Conservation (phyloP, 2,888 invertebrate species). For the Charanyca ferruginea region DNA sequence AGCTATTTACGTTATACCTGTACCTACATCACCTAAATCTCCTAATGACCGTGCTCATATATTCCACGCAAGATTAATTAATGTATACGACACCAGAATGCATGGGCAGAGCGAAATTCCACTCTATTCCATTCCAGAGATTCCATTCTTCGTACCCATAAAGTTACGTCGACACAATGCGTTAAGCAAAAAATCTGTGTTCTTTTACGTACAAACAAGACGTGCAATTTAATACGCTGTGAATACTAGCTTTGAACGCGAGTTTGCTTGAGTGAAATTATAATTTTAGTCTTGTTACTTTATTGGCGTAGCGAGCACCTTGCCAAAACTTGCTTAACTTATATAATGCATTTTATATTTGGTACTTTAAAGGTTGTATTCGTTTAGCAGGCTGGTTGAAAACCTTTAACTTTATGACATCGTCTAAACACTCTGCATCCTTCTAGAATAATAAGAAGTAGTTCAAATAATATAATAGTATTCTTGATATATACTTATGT, state of each 20-base stretch:
- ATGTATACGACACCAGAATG: slow-evolving; percentile 35
- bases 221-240: slow-evolving; percentile 9
- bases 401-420: too few relatives aligned
- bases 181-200: slow-evolving; percentile 35
- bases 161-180: slow-evolving; percentile 28
- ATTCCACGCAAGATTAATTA: slow-evolving; percentile 46
- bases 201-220: slow-evolving; percentile 30
- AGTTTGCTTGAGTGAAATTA: neutral
- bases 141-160: slow-evolving; percentile 40
- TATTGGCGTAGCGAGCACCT: too few relatives aligned
- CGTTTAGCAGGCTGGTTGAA: too few relatives aligned
- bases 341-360: too few relatives aligned
- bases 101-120: slow-evolving; percentile 37
- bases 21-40: slow-evolving; percentile 1
- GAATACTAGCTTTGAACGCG: neutral
- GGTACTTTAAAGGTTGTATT: too few relatives aligned
- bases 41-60: slow-evolving; percentile 24
- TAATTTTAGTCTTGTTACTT: neutral
- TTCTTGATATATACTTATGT: too few relatives aligned
- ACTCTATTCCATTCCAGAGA: slow-evolving; percentile 33
- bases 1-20: neutral
- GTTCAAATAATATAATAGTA: too few relatives aligned
- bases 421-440: too few relatives aligned
- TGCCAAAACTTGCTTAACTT: too few relatives aligned
- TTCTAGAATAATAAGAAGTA: too few relatives aligned